Conservation (phyloP, 2,797 vertebrate genomes). For the Myiothlypis coronata region DNA sequence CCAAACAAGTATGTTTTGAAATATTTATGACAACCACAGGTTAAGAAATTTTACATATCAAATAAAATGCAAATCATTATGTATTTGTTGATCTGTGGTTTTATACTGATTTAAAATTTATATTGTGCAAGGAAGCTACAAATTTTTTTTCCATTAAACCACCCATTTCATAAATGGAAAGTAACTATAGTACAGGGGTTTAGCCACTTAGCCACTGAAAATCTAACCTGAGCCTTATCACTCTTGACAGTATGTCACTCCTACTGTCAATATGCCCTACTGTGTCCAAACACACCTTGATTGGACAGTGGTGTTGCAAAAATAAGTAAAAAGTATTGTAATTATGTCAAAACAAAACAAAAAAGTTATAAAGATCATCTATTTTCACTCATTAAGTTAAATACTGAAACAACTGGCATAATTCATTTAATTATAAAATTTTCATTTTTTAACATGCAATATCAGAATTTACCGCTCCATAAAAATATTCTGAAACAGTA, state of each 20-base stretch:
- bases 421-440: background rate
- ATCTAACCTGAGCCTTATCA: background rate
- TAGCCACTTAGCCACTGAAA: background rate
- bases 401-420: background rate
- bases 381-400: background rate
- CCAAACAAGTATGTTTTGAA: background rate
- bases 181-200: background rate
- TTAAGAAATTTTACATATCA: background rate
- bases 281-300: background rate
- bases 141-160: background rate
- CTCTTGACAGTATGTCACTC: background rate
- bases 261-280: background rate
- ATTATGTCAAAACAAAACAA: background rate
- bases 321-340: background rate
- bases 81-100: background rate
- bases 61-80: background rate
- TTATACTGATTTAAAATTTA: background rate
- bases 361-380: background rate
- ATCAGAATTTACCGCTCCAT: background rate
- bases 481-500: background rate
- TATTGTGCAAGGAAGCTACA: background rate
- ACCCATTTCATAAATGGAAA: background rate
- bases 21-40: background rate
- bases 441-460: background rate
- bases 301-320: background rate